Conservation (phyloP, 2,797 vertebrate species). For the Spondyliosoma cantharus region DNA sequence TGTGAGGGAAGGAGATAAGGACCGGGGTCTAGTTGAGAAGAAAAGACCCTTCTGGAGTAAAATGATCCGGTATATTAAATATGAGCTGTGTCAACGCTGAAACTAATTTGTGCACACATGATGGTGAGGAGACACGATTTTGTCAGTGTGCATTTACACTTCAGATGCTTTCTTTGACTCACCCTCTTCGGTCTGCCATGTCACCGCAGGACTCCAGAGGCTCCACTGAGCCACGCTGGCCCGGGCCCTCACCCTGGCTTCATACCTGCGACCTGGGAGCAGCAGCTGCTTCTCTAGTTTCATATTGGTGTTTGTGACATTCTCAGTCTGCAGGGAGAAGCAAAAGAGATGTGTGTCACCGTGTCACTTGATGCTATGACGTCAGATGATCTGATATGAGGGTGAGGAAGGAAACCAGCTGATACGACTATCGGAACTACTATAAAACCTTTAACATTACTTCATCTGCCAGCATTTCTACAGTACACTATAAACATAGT, state of each 20-base stretch:
- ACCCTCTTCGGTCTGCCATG: slow-evolving; percentile 74
- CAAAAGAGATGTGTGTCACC: background rate
- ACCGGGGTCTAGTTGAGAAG: background rate
- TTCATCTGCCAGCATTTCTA: too few relatives aligned
- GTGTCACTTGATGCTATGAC: too few relatives aligned
- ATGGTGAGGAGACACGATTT: background rate
- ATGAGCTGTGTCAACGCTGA: background rate
- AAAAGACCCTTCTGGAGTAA: background rate
- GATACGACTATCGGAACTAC: too few relatives aligned
- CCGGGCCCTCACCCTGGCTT: slow-evolving; percentile 77
- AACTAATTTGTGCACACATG: background rate
- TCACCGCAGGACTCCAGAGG: slow-evolving; percentile 77
- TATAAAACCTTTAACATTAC: too few relatives aligned
- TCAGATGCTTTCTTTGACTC: slow-evolving; percentile 20
- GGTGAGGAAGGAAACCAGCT: too few relatives aligned
- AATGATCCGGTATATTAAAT: background rate
- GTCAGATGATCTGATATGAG: too few relatives aligned
- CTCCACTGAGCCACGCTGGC: slow-evolving; percentile 77
- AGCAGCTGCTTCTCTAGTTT: slow-evolving; percentile 58
- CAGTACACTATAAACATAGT: too few relatives aligned
- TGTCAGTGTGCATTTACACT: background rate
- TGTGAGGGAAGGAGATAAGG: slow-evolving; percentile 46
- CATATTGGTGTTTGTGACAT: slow-evolving; percentile 37
- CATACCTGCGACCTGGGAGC: slow-evolving; percentile 63
- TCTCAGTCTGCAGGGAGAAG: slow-evolving; percentile 56